phyloP scores from a whole-genome alignment of 2,888 invertebrate species.

The Cistogaster globosa region DNA sequence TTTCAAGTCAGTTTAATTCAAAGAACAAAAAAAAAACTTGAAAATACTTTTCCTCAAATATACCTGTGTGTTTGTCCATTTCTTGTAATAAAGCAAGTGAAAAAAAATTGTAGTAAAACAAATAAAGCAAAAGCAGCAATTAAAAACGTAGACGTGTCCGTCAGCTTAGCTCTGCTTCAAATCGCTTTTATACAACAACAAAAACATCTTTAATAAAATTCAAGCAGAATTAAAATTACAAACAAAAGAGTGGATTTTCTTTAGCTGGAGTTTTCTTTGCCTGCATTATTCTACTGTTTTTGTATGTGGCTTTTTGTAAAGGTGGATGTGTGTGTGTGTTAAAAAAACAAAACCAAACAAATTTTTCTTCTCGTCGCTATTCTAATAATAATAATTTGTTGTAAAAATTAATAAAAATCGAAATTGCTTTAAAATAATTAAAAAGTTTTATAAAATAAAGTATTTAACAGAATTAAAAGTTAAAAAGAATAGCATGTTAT shows the following conservation, averaged over 20 bases:
- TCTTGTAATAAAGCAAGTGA: conserved; percentile 11
- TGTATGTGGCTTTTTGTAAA: conserved; percentile 3
- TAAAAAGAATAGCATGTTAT: too few species aligned
- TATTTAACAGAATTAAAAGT: too few species aligned
- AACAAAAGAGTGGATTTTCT: conserved; percentile 14
- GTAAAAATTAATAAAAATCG: background rate
- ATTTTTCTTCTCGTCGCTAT: conserved; percentile 14
- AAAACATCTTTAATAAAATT: conserved; percentile 1
- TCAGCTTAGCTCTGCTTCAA: too few species aligned
- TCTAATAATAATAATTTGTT: background rate
- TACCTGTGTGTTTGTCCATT: conserved; percentile 18
- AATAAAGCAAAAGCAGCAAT: background rate
- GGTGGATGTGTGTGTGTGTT: conserved; percentile 9
- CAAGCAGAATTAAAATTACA: conserved; percentile 9
- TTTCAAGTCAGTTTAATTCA: background rate
- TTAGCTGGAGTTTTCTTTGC: conserved; percentile 51
- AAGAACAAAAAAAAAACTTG: conserved; percentile 33
- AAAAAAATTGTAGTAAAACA: conserved; percentile 23
- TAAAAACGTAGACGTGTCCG: too few species aligned
- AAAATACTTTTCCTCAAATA: conserved; percentile 15
- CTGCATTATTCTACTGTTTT: background rate
- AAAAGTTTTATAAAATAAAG: background rate
- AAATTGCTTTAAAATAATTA: conserved; percentile 5
- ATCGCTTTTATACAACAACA: conserved; percentile 31
- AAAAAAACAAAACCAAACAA: conserved; percentile 3